These are phyloP conservation scores for Drosophila merina DNA, from an alignment of 2,888 invertebrate species.

Conservation along the genomic window DNA sequence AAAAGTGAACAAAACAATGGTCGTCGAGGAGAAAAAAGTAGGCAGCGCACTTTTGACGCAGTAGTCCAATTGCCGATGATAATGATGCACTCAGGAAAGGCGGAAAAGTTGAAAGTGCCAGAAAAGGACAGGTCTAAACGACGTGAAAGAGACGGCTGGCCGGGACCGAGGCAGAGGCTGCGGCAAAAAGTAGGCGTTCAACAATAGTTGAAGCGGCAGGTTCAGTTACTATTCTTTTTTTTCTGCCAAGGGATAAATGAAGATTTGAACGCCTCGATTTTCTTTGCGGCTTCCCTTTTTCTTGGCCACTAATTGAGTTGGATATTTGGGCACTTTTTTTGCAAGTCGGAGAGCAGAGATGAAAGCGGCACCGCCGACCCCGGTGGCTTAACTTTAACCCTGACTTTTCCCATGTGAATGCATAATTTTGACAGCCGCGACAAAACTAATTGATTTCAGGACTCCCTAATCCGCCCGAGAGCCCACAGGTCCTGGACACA, in stretches of 20 bases:
- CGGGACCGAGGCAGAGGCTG: conserved; percentile 18
- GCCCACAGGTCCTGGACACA: conserved; percentile 56
- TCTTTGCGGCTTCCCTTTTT: conserved; percentile 38
- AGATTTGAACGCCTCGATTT: conserved; percentile 77
- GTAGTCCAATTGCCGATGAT: conserved; percentile 81
- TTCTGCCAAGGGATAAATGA: conserved; percentile 68
- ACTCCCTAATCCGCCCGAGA: conserved; percentile 75
- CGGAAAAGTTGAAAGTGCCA: conserved; percentile 77
- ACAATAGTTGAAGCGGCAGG: conserved; percentile 43
- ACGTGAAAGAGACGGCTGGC: conserved; percentile 36
- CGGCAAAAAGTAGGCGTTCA: conserved; percentile 44
- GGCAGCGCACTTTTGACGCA: conserved; percentile 74
- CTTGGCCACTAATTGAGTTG: conserved; percentile 75
- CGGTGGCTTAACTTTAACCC: conserved; percentile 45
- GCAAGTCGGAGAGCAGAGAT: conserved; percentile 47
- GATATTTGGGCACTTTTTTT: conserved; percentile 71
- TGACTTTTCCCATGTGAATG: conserved; percentile 38
- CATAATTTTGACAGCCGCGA: conserved; percentile 82
- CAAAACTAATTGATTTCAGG: conserved; percentile 84
- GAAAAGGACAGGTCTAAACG: conserved; percentile 25
- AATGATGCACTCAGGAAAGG: conserved; percentile 76
- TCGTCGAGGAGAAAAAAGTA: conserved; percentile 43
- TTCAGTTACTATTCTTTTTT: conserved; percentile 39
- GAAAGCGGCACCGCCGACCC: conserved; percentile 25
- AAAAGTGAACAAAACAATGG: conserved; percentile 50